These are phyloP conservation scores for Eupithecia tripunctaria DNA, from an alignment of 2,888 invertebrate species.

Conservation along the genomic window DNA sequence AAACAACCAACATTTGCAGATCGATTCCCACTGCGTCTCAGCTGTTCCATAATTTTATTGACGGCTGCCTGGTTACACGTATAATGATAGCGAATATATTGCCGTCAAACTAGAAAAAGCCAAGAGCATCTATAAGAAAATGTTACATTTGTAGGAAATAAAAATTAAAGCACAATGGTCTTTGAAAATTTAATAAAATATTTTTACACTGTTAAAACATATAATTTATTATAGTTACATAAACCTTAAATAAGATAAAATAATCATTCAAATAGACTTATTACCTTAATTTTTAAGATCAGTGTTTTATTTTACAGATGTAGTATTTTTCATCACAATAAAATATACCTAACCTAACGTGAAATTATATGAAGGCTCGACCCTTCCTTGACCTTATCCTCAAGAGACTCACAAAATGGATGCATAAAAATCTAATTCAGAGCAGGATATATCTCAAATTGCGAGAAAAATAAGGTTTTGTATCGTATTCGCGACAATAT, in stretches of 20 bases:
- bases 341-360: constrained; percentile 14
- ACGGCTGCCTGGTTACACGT: background rate
- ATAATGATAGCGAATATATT: background rate
- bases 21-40: background rate
- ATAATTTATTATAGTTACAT: background rate
- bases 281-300: background rate
- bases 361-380: constrained; percentile 17
- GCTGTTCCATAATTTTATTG: background rate
- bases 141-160: background rate
- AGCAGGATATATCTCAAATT: constrained; percentile 34
- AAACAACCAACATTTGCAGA: background rate
- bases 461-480: constrained; percentile 37
- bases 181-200: constrained; percentile 46
- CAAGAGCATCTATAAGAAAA: background rate
- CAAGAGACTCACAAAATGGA: constrained; percentile 28
- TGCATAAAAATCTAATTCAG: constrained; percentile 39
- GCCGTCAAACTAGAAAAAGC: background rate
- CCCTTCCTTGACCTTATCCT: constrained; percentile 37
- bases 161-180: constrained; percentile 10
- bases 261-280: background rate
- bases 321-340: constrained; percentile 23
- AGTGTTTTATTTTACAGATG: background rate
- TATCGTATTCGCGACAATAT: constrained; percentile 26
- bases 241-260: background rate
- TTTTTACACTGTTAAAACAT: constrained; percentile 18